Percentiles rank a stretch among this genome's conserved stretches.
Evolutionary conservation across 2,888 invertebrate genomes (phyloP).

Genomic region (Lissocephala sabroskyi): DNA sequence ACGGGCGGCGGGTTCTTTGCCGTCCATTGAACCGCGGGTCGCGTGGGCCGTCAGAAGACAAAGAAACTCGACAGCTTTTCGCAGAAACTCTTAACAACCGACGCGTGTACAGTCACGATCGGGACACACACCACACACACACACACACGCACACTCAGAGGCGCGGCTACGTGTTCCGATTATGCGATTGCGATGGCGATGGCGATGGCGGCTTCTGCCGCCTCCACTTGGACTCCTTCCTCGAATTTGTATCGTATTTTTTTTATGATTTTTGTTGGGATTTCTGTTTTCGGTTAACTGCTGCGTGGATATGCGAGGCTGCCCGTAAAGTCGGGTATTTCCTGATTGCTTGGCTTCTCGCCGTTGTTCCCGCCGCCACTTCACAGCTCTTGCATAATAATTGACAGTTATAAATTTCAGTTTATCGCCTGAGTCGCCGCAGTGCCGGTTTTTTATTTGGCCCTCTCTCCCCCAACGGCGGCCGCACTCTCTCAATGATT

Average conservation of each 20-base stretch:
- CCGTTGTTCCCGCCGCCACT: slow-evolving; percentile 14
- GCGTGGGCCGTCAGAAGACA: too few relatives aligned
- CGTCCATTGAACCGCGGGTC: too few relatives aligned
- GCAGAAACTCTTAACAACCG: too few relatives aligned
- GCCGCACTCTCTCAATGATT: too few relatives aligned
- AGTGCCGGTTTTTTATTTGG: not conserved
- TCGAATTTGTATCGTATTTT: not conserved
- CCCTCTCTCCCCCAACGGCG: slow-evolving; percentile 6
- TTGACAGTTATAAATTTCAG: slow-evolving; percentile 63
- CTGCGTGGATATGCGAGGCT: slow-evolving; percentile 18
- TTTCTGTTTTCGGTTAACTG: slow-evolving; percentile 12
- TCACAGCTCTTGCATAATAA: slow-evolving; percentile 61
- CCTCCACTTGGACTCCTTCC: too few relatives aligned
- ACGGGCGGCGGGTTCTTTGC: slow-evolving; percentile 2
- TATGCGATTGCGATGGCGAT: slow-evolving; percentile 37
- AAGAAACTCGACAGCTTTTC: too few relatives aligned
- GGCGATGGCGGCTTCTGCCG: slow-evolving; percentile 5
- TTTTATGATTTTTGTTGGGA: too few relatives aligned
- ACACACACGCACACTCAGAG: too few relatives aligned
- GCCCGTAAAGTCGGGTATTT: slow-evolving; percentile 43
- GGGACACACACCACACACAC: too few relatives aligned
- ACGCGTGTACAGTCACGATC: too few relatives aligned
- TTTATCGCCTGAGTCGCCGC: slow-evolving; percentile 13
- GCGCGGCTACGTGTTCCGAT: slow-evolving; percentile 29
- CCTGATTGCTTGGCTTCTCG: slow-evolving; percentile 44